Evolutionary conservation across 2,113 vertebrate genomes (phyloP), one percentile per base, ranked within the genome.

Genomic region (Garra rufa): DNA sequence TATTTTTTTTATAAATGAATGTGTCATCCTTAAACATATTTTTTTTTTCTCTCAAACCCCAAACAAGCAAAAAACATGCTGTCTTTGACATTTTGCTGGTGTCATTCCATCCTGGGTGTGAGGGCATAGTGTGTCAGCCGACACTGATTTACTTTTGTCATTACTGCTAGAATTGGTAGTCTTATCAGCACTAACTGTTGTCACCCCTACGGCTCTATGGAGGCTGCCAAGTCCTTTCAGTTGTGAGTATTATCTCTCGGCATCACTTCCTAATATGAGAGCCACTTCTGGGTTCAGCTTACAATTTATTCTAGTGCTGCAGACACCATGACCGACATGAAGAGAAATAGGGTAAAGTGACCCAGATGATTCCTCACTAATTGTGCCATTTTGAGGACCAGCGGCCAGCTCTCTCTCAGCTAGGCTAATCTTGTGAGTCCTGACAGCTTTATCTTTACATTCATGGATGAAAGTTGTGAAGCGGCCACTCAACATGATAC

Each of bases 301-400:
- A 50, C 46, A 21, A 34, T 80, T 83, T 76, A 71, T 88, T 85
- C 85, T 44, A 59, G 48, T 70, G 81, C 70, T 4, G 3, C 3
- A n/a, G 52, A 78, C 87, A 21, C 67, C 5, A n/a, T 74, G 83
- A 82, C 79, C 24, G 34, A 75, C 4, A 70, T 52, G 79, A 57
- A 57, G 79, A 57, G 79, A 71, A 55, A 19, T 38, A 50, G 81
- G 63, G 41, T 82, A 85, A 79, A 55, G 57, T 57, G 30, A 75
- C 50, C 87, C 28, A 71, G 11, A 50, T 69, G 67, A 77, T 48
- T 26, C 28, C 44, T 65, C 75, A 11, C 21, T 85, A 83, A 88
- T 81, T 83, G 76, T 76, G 83, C 63, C 28, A 50, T 81, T 85
- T 43, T 48, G 48, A 11, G 74, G 55, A 74, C 24, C 83, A 41